Evolutionary conservation across 2,113 vertebrate species (phyloP).

Genomic region (Pongo abelii): DNA sequence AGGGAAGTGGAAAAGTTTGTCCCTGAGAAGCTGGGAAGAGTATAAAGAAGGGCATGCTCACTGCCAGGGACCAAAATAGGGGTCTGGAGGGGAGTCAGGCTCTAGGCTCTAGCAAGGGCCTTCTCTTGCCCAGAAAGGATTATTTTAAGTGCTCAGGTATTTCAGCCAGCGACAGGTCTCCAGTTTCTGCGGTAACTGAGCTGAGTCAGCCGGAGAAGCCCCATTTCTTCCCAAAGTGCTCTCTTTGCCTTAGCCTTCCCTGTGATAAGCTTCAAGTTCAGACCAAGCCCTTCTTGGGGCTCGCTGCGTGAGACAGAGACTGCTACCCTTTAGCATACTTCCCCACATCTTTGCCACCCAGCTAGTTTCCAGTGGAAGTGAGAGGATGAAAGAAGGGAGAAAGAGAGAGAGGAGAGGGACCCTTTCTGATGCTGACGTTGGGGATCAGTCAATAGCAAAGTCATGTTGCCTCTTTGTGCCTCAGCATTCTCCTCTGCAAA

Average conservation of each 20-base stretch:
- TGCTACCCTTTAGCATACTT: background rate
- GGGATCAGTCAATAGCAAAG: background rate
- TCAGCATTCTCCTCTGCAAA: background rate
- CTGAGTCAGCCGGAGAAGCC: background rate
- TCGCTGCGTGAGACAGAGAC: background rate
- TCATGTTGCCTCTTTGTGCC: background rate
- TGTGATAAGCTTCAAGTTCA: background rate
- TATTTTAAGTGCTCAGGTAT: background rate
- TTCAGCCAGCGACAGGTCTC: background rate
- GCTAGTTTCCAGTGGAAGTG: background rate
- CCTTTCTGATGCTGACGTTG: background rate
- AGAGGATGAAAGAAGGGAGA: background rate
- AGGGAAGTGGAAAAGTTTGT: constrained; percentile 10
- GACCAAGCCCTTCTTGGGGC: background rate
- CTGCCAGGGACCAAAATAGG: constrained; percentile 31
- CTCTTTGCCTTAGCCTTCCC: background rate
- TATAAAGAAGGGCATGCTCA: background rate
- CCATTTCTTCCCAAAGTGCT: background rate
- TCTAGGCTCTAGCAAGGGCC: background rate
- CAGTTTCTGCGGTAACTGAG: background rate
- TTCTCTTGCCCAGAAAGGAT: background rate
- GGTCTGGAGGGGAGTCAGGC: background rate
- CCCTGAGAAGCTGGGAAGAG: background rate
- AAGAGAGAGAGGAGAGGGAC: background rate
- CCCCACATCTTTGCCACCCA: fast-evolving